These are phyloP conservation scores for Metacarcinus magister DNA, from an alignment of 2,888 invertebrate genomes.

Conservation along the genomic window DNA sequence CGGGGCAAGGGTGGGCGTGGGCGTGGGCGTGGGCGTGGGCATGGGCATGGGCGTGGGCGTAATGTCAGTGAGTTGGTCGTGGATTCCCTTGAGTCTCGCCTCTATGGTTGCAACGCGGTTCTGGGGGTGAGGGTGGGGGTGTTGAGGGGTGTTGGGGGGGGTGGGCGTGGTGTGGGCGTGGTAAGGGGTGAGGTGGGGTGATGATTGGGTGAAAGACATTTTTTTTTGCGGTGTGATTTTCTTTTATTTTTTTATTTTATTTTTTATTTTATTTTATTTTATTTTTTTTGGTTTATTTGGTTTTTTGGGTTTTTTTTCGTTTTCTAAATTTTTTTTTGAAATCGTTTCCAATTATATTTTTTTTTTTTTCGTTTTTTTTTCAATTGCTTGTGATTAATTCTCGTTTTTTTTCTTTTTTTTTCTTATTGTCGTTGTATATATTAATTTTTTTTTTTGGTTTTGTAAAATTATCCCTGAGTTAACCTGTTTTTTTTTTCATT, in stretches of 20 bases:
- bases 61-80: conserved; percentile 65
- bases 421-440: no score
- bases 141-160: neutral
- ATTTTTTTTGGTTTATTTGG: neutral
- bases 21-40: conserved; percentile 52
- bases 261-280: neutral
- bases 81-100: conserved; percentile 75
- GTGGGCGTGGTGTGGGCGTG: neutral
- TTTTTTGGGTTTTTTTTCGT: no score
- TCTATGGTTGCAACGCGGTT: conserved; percentile 79
- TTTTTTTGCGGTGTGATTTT: neutral
- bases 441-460: no score
- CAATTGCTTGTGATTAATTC: no score
- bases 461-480: no score
- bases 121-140: conserved; percentile 35
- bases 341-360: neutral
- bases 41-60: conserved; percentile 51
- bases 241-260: neutral
- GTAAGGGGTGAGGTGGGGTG: neutral
- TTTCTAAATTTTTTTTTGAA: no score
- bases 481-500: no score
- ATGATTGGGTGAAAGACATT: no score
- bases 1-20: conserved; percentile 38
- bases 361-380: neutral
- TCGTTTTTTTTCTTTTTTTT: neutral